These are phyloP conservation scores for Pristiophorus japonicus DNA, from an alignment of 2,113 vertebrate genomes.

Conservation along the genomic window DNA sequence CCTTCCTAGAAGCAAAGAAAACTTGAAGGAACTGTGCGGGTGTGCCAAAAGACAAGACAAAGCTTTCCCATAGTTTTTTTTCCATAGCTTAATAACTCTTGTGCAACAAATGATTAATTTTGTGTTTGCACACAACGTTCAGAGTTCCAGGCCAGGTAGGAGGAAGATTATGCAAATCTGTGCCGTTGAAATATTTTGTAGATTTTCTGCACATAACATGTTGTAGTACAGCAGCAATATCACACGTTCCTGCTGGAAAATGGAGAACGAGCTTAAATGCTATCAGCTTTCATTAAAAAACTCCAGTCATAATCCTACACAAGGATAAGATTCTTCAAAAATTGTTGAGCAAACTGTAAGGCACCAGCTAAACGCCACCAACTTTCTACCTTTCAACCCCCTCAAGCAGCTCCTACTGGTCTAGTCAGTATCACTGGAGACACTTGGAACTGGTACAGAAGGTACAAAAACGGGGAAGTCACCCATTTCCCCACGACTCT, in stretches of 20 bases:
- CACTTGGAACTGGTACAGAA: not conserved
- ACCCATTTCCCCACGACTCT: not conserved
- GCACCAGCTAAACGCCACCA: not conserved
- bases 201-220: not conserved
- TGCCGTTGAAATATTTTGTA: not conserved
- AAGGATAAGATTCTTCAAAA: not conserved
- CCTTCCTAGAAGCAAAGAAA: not conserved
- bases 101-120: not conserved
- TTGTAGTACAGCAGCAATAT: not conserved
- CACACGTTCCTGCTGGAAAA: not conserved
- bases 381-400: not conserved
- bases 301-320: not conserved
- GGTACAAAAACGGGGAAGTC: not conserved
- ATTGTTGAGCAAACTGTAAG: not conserved
- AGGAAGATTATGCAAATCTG: not conserved
- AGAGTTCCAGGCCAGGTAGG: not conserved
- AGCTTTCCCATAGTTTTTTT: not conserved
- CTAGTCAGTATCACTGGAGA: not conserved
- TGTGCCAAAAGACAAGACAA: not conserved
- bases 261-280: not conserved
- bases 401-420: not conserved
- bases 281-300: not conserved
- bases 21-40: not conserved
- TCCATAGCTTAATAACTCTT: not conserved
- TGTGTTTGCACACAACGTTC: not conserved